Evolutionary conservation across 2,113 vertebrate species (phyloP).

Genomic region (Callaeas wilsoni): DNA sequence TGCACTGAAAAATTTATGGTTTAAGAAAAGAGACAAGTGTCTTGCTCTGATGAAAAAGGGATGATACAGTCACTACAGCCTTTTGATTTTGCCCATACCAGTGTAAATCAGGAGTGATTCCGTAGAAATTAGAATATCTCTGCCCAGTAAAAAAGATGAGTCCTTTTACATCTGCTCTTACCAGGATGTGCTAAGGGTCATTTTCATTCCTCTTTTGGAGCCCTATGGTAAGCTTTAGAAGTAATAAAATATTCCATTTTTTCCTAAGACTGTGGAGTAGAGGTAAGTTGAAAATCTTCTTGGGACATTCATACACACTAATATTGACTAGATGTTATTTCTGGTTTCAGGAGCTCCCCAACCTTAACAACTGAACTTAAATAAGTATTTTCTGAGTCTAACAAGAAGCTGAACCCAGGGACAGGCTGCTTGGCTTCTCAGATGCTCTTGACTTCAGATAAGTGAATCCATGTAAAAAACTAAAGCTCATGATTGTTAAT

Average conservation of each 20-base stretch:
- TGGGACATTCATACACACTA: neutral
- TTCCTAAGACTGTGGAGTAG: neutral
- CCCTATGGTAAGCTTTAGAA: neutral
- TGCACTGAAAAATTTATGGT: neutral
- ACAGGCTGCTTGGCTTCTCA: fast-evolving
- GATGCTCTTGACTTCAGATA: neutral
- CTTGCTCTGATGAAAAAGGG: neutral
- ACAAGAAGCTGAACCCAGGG: neutral
- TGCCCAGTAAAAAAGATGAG: neutral
- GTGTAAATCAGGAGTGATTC: neutral
- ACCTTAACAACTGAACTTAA: neutral
- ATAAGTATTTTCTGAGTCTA: neutral
- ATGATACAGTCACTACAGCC: fast-evolving
- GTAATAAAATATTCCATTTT: neutral
- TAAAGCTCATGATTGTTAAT: neutral
- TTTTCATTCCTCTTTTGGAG: neutral
- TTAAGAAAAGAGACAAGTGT: neutral
- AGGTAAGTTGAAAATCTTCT: neutral
- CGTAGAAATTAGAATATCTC: neutral
- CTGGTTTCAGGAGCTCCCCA: neutral
- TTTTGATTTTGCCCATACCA: neutral
- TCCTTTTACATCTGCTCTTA: neutral
- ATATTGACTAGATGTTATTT: neutral
- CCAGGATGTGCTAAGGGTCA: neutral
- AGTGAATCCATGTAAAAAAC: neutral